A percentile compares a stretch with the other conserved stretches of the same genome.
These are phyloP conservation scores for Aramus guarauna DNA, from an alignment of 2,113 vertebrate species.

Conservation along the genomic window DNA sequence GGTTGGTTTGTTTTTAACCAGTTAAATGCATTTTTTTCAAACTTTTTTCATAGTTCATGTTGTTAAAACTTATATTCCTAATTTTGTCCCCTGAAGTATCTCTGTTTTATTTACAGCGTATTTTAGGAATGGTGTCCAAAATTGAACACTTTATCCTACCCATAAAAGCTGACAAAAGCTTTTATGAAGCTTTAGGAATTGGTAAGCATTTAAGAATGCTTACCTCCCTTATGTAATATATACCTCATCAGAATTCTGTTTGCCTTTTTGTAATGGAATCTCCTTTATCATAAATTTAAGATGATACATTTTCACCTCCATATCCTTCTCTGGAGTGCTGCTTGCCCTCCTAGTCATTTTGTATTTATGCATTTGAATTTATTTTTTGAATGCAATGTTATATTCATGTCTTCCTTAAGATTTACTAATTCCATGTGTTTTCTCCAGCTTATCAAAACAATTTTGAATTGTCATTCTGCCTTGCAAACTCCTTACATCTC, in stretches of 20 bases:
- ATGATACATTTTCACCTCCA: background rate
- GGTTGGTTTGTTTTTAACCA: background rate
- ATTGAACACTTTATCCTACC: background rate
- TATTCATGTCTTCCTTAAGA: background rate
- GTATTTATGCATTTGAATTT: background rate
- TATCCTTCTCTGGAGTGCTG: background rate
- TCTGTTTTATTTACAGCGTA: background rate
- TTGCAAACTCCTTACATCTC: background rate
- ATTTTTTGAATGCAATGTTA: background rate
- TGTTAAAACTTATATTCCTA: background rate
- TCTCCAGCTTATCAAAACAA: background rate
- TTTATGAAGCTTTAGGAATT: background rate
- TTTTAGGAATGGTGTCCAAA: background rate
- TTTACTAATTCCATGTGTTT: background rate
- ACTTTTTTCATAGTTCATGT: background rate
- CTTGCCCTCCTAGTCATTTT: background rate
- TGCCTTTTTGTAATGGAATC: background rate
- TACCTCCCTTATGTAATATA: background rate
- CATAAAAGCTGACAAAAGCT: background rate
- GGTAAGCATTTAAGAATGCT: background rate
- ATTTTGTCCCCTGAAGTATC: background rate
- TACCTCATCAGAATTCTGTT: background rate
- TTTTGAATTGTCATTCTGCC: background rate
- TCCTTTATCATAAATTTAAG: background rate
- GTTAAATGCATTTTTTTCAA: background rate